Conservation (phyloP, 30 jellyfish, hydroid and myxozoan species). For the Cassiopea andromeda region DNA sequence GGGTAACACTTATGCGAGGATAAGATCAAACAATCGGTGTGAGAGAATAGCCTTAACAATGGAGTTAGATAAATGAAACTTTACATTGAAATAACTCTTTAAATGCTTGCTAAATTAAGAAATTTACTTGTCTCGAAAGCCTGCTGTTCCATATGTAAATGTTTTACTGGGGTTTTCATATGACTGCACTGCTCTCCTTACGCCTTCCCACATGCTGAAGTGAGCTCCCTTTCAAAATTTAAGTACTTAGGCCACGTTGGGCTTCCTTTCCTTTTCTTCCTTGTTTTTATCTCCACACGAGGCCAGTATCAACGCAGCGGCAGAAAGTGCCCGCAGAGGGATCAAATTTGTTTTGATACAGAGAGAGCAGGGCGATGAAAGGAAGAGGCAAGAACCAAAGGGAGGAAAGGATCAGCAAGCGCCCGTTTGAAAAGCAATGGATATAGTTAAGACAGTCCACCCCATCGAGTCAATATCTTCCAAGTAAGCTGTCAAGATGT, state of each 20-base stretch:
- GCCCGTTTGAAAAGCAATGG: too few species aligned
- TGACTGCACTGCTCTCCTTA: neutral
- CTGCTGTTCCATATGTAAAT: slow-evolving; percentile 93
- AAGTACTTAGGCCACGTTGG: neutral
- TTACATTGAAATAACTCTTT: neutral
- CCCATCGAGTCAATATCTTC: too few species aligned
- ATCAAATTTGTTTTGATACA: too few species aligned
- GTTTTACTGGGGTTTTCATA: slow-evolving; percentile 38
- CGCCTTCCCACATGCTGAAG: slow-evolving; percentile 36
- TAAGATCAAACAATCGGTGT: too few species aligned
- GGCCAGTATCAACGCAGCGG: slow-evolving; percentile 7
- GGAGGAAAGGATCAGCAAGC: too few species aligned
- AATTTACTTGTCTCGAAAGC: slow-evolving; percentile 81
- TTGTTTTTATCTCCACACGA: neutral
- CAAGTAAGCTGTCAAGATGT: too few species aligned
- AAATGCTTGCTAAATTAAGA: neutral
- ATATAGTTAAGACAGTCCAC: too few species aligned
- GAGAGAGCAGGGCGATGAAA: too few species aligned
- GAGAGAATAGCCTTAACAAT: too few species aligned
- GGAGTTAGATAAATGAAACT: neutral
- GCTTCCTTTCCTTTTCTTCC: neutral
- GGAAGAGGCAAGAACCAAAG: too few species aligned
- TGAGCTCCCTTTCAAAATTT: neutral
- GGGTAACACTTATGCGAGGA: too few species aligned
- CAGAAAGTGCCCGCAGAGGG: neutral